Evolutionary conservation across 1,140 invertebrate species (phyloP).

Genomic region (Lerema accius): DNA sequence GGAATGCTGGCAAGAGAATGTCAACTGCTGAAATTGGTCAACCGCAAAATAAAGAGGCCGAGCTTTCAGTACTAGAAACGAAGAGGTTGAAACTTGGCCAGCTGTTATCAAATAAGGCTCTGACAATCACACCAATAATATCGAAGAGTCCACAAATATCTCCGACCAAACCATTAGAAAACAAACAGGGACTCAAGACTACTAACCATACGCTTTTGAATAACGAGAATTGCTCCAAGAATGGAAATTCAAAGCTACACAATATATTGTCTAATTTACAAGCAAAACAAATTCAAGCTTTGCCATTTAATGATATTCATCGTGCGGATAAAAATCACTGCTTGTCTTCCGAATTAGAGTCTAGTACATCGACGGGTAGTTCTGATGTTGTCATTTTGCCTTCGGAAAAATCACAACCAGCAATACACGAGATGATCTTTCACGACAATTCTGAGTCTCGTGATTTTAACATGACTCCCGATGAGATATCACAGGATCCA

Average conservation of each 20-base stretch:
- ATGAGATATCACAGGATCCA: slow-evolving; percentile 77
- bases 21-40: slow-evolving; percentile 53
- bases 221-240: slow-evolving; percentile 78
- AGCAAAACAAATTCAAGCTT: slow-evolving; percentile 66
- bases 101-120: slow-evolving; percentile 67
- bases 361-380: slow-evolving; percentile 71
- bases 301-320: slow-evolving; percentile 62
- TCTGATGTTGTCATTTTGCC: slow-evolving; percentile 52
- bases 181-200: slow-evolving; percentile 52
- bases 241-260: slow-evolving; percentile 78
- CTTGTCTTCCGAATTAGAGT: slow-evolving; percentile 64
- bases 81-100: slow-evolving; percentile 78
- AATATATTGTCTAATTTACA: slow-evolving; percentile 77
- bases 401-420: slow-evolving; percentile 57
- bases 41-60: slow-evolving; percentile 58
- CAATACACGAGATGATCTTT: slow-evolving; percentile 72
- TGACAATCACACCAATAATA: slow-evolving; percentile 63
- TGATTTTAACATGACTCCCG: slow-evolving; percentile 62
- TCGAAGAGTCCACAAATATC: slow-evolving; percentile 50
- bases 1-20: slow-evolving; percentile 61
- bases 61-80: slow-evolving; percentile 63
- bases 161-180: slow-evolving; percentile 54
- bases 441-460: slow-evolving; percentile 75
- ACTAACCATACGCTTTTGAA: slow-evolving; percentile 67
- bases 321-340: slow-evolving; percentile 59